Percentiles rank a stretch among this genome's conserved stretches.
Conservation (phyloP, 1,140 invertebrate species). For the Drosophila nigrodunni region DNA sequence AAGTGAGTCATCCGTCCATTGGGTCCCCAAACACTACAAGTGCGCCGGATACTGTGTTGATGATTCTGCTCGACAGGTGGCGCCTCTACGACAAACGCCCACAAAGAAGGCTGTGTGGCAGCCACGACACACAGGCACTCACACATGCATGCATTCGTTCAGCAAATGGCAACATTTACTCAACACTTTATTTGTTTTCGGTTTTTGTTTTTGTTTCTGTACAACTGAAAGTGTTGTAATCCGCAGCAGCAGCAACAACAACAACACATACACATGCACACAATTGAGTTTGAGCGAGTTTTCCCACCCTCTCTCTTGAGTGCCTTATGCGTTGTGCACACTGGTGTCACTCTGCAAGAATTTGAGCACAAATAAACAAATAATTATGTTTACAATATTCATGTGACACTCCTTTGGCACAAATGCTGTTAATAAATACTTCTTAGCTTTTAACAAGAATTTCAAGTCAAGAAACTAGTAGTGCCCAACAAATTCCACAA, state of each 20-base stretch:
- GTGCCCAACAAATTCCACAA: no score
- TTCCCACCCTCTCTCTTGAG: constrained; percentile 58
- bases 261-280: constrained; percentile 3
- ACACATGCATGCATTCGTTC: constrained; percentile 18
- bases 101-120: constrained; percentile 34
- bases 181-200: constrained; percentile 50
- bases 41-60: constrained; percentile 25
- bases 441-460: no score
- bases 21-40: constrained; percentile 35
- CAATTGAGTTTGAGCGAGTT: constrained; percentile 51
- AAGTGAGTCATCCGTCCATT: constrained; percentile 62
- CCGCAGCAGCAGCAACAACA: constrained; percentile 35
- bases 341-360: constrained; percentile 4
- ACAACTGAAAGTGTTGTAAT: constrained; percentile 56
- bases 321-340: constrained; percentile 39
- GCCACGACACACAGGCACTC: background rate
- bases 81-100: constrained; percentile 43
- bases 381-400: background rate
- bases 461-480: no score
- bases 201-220: background rate
- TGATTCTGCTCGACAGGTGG: constrained; percentile 40
- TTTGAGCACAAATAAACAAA: background rate
- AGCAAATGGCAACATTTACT: constrained; percentile 73
- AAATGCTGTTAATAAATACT: no score
- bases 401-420: no score